Conservation (phyloP, 2,888 invertebrate species). For the Acanthosepion pharaonis region DNA sequence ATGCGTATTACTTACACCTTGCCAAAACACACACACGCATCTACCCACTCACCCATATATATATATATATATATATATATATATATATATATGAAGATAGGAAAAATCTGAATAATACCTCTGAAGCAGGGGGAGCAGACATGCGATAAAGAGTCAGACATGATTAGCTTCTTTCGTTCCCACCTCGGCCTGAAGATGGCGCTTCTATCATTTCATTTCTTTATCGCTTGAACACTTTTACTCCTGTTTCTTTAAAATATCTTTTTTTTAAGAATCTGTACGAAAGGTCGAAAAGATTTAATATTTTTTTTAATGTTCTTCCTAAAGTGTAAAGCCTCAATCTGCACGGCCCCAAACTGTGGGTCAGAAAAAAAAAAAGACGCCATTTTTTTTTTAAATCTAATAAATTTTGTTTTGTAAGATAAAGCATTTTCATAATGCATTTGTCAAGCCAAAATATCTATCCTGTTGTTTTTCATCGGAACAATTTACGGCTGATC, state of each 20-base stretch:
- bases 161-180: not conserved
- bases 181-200: not conserved
- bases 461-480: no score
- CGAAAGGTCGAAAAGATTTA: not conserved
- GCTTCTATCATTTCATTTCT: not conserved
- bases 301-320: not conserved
- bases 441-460: no score
- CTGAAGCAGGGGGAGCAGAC: not conserved
- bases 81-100: not conserved
- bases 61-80: constrained; percentile 33
- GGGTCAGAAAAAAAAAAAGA: no score
- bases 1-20: not conserved
- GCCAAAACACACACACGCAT: not conserved
- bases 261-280: not conserved
- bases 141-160: not conserved
- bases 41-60: not conserved
- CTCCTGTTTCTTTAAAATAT: not conserved
- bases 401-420: no score
- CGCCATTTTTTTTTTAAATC: no score
- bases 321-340: no score
- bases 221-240: not conserved
- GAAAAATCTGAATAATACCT: not conserved
- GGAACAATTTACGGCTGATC: no score
- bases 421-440: no score
- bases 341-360: no score